A percentile compares a stretch with the other conserved stretches of the same genome.
These are phyloP conservation scores for Echinometra lucunter DNA, from an alignment of 53 echinoderm and acorn worm genomes.

Conservation along the genomic window DNA sequence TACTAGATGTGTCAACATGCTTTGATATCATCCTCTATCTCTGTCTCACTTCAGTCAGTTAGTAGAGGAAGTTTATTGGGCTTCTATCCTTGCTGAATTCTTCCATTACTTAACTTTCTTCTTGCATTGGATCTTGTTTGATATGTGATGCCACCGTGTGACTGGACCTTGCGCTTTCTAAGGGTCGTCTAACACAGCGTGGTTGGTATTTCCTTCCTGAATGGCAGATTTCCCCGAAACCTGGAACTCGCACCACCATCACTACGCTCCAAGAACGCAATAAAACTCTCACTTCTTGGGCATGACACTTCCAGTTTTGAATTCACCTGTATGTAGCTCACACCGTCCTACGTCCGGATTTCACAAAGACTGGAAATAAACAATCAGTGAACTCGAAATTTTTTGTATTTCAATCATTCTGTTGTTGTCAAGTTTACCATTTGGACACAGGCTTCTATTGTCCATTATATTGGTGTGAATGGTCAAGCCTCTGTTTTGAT, in stretches of 20 bases:
- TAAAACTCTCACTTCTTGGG: neutral
- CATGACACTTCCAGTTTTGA: constrained; percentile 5
- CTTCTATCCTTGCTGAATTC: neutral
- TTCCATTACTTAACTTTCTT: neutral
- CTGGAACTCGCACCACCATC: neutral
- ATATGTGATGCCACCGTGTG: neutral
- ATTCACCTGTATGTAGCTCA: neutral
- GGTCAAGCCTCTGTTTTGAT: neutral
- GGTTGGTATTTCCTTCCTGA: constrained; percentile 32
- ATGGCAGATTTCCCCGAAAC: neutral
- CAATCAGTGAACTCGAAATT: neutral
- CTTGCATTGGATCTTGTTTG: neutral
- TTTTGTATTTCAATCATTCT: neutral
- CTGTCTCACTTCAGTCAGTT: neutral
- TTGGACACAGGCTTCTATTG: neutral
- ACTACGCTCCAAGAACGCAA: neutral
- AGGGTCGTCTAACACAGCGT: neutral
- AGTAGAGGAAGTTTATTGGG: constrained; percentile 1
- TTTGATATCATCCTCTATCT: neutral
- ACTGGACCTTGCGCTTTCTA: neutral
- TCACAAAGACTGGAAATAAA: neutral
- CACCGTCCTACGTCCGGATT: neutral
- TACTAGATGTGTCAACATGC: neutral
- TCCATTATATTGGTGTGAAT: neutral
- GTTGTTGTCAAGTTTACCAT: neutral